Conservation (phyloP, 2,888 invertebrate genomes). For the Gibbula magus region DNA sequence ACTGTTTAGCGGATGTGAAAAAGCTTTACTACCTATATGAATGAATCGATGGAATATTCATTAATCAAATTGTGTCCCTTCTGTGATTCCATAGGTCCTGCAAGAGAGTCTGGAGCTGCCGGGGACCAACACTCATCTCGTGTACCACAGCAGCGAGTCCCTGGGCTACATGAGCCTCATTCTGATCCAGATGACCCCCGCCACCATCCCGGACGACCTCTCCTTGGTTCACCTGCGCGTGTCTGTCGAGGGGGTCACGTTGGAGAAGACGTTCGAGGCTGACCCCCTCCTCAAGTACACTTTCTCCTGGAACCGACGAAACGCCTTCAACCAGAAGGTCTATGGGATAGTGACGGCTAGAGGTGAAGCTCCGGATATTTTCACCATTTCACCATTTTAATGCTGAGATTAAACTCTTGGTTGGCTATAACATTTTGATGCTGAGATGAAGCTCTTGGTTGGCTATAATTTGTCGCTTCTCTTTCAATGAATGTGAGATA, state of each 20-base stretch:
- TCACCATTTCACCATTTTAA: no score
- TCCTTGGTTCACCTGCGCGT: conserved; percentile 89
- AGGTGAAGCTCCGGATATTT: conserved; percentile 78
- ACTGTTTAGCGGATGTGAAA: neutral
- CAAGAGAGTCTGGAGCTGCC: conserved; percentile 96
- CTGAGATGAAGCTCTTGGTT: no score
- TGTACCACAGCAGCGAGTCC: conserved; percentile 96
- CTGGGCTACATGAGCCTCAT: conserved; percentile 95
- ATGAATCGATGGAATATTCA: neutral
- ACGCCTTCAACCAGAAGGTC: conserved; percentile 98
- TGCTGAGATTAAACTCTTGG: no score
- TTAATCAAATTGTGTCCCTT: neutral
- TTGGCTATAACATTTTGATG: no score
- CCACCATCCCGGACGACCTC: conserved; percentile 65
- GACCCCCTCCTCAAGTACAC: conserved; percentile 96
- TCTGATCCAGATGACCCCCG: conserved; percentile 77
- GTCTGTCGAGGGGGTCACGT: conserved; percentile 90
- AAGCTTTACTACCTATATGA: neutral
- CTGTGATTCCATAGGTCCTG: conserved; percentile 83
- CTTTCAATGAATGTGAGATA: no score
- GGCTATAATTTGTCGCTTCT: no score
- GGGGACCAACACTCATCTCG: conserved; percentile 92
- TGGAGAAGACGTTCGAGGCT: conserved; percentile 95
- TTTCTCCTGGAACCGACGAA: conserved; percentile 98
- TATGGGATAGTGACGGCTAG: conserved; percentile 96